Evolutionary conservation across 2,888 invertebrate genomes (phyloP).

Genomic region (Chrysodeixis includens): DNA sequence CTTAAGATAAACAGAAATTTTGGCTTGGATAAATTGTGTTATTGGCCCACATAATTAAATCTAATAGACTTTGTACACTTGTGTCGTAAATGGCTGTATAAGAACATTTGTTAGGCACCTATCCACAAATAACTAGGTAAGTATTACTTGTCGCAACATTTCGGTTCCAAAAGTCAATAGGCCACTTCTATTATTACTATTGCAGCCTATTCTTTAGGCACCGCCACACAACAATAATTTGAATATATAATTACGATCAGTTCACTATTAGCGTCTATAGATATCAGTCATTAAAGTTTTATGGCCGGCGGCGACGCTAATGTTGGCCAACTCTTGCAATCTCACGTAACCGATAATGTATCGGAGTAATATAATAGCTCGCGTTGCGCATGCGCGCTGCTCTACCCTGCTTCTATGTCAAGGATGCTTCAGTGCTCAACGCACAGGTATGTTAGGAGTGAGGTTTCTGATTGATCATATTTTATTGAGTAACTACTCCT

Average conservation of each 20-base stretch:
- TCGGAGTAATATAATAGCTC: constrained; percentile 28
- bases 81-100: background rate
- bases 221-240: constrained; percentile 11
- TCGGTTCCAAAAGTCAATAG: background rate
- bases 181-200: background rate
- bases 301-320: constrained; percentile 34
- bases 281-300: constrained; percentile 28
- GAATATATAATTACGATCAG: constrained; percentile 8
- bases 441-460: background rate
- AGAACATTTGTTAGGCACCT: no score
- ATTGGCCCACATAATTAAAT: no score
- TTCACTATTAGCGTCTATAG: constrained; percentile 5
- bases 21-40: background rate
- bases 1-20: background rate
- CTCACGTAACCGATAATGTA: constrained; percentile 32
- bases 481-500: no score
- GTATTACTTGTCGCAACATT: background rate
- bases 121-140: background rate
- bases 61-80: no score
- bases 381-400: constrained; percentile 25
- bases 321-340: constrained; percentile 26
- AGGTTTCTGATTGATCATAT: background rate
- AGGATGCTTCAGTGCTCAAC: constrained; percentile 26
- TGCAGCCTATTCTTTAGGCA: background rate
- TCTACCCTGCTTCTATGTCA: constrained; percentile 39